Conservation (phyloP, 2,888 invertebrate genomes). For the Plagiodera versicolora region DNA sequence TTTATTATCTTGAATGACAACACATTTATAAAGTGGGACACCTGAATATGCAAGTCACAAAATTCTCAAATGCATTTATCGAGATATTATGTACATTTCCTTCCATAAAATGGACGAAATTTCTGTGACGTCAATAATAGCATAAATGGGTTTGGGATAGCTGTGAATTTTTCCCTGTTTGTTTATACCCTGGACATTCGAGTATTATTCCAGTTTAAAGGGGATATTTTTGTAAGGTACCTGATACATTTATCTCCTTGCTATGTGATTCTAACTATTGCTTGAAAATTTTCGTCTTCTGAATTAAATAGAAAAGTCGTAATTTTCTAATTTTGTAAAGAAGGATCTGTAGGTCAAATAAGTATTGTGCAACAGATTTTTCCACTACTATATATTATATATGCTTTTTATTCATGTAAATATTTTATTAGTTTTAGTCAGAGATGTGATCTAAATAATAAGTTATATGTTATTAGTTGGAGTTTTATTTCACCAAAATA, state of each 20-base stretch:
- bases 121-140: no score
- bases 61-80: no score
- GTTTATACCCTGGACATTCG: not conserved
- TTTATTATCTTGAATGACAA: no score
- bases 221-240: not conserved
- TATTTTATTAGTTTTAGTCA: conserved; percentile 39
- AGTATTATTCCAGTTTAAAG: not conserved
- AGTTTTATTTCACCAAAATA: conserved; percentile 22
- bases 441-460: conserved; percentile 42
- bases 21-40: no score
- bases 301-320: conserved; percentile 12
- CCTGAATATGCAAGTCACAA: no score
- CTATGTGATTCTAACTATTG: not conserved
- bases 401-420: conserved; percentile 29
- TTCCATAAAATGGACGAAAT: no score
- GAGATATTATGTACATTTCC: no score
- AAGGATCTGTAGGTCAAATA: conserved; percentile 8
- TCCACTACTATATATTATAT: conserved; percentile 4
- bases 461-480: conserved; percentile 29
- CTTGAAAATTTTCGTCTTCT: not conserved
- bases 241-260: not conserved
- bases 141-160: not conserved
- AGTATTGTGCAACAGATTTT: conserved; percentile 10
- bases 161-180: not conserved
- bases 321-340: conserved; percentile 24